Conservation (phyloP, 2,888 invertebrate genomes). For the Bellardia bayeri region DNA sequence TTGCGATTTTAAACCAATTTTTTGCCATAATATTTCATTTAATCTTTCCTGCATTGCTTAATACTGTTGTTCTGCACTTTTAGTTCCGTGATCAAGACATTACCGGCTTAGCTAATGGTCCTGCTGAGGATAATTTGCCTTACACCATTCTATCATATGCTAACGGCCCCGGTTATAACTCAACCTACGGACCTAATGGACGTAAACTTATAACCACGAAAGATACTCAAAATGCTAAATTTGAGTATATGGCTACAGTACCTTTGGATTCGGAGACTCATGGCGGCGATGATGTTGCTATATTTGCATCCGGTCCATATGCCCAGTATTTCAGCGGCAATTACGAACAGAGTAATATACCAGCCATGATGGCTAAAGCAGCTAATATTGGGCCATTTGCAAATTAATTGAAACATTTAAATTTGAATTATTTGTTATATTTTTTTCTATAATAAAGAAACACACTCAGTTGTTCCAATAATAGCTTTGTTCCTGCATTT, state of each 20-base stretch:
- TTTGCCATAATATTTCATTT: too few relatives aligned
- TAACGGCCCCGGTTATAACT: conserved; percentile 89
- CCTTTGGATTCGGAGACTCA: conserved; percentile 89
- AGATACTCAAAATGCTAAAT: conserved; percentile 77
- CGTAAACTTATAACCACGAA: conserved; percentile 77
- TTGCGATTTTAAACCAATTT: too few relatives aligned
- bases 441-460: too few relatives aligned
- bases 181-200: conserved; percentile 80
- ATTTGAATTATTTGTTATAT: too few relatives aligned
- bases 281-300: conserved; percentile 92
- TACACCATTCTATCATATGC: conserved; percentile 90
- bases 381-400: conserved; percentile 88
- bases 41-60: background rate
- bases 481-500: too few relatives aligned
- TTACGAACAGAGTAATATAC: conserved; percentile 91
- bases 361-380: conserved; percentile 90
- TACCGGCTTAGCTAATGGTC: conserved; percentile 84
- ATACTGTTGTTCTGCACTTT: conserved; percentile 1
- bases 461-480: too few relatives aligned
- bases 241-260: conserved; percentile 86
- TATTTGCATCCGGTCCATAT: conserved; percentile 91
- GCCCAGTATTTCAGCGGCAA: conserved; percentile 91
- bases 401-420: conserved; percentile 3
- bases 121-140: conserved; percentile 87
- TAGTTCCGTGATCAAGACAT: conserved; percentile 86